phyloP scores from a whole-genome alignment of 1,140 invertebrate genomes.

The Drosophila leontia region DNA sequence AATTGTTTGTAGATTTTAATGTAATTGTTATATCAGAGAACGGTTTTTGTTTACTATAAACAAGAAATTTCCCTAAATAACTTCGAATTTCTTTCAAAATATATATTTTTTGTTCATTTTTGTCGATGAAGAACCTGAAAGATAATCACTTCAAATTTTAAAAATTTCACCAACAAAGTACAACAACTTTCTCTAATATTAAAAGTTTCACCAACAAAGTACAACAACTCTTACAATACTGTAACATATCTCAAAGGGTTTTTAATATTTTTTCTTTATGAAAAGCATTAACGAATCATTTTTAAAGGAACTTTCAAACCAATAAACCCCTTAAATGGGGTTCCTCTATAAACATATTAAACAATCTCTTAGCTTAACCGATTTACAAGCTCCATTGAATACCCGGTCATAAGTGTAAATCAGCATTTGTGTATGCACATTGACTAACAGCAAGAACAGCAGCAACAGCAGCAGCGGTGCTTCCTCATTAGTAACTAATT shows the following conservation, averaged over 20 bases:
- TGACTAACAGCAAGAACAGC: conserved; percentile 40
- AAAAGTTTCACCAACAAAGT: too few species aligned
- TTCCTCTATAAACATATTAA: neutral
- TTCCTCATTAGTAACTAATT: conserved; percentile 41
- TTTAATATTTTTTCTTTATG: too few species aligned
- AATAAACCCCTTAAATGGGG: neutral
- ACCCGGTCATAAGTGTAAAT: conserved; percentile 17
- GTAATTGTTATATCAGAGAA: neutral
- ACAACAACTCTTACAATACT: too few species aligned
- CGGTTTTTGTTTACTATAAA: neutral
- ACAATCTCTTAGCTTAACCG: neutral
- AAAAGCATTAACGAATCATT: neutral
- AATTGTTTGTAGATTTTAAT: neutral
- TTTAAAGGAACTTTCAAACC: neutral
- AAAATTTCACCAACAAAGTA: neutral
- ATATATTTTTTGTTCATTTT: too few species aligned
- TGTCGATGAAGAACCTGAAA: too few species aligned
- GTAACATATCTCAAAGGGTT: too few species aligned
- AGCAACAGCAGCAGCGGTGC: conserved; percentile 18
- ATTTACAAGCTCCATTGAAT: conserved; percentile 4
- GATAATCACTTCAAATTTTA: neutral
- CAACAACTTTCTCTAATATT: neutral
- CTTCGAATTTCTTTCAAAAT: too few species aligned
- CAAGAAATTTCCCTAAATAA: too few species aligned
- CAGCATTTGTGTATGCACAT: conserved; percentile 55